Evolutionary conservation across 2,888 invertebrate species (phyloP), one percentile per base, ranked within the genome.

Genomic region (Nemoura dubitans): DNA sequence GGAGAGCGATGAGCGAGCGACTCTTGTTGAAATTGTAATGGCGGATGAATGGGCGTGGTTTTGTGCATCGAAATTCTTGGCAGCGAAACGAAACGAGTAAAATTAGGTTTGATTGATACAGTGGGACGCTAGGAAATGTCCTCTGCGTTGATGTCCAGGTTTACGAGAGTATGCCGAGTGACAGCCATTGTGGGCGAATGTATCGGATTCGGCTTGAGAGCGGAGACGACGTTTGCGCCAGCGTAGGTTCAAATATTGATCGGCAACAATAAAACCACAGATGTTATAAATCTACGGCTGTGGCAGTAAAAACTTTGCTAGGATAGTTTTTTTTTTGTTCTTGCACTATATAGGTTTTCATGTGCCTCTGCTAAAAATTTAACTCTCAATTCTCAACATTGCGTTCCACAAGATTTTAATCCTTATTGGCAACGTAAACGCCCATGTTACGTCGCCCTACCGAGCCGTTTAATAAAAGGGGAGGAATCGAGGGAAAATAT

Each of bases 41-140:
- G 87, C 87, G 87, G 87, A 86, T 85, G 59, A 85, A 78, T 86
- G 85, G 87, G 86, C 86, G 87, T 84, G 87, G 87, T 83, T 3
- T 16, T 59, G 21, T 59, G 21, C 59, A 59, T 59, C 59, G 59
- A 21, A 59, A 59, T 59, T 59, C 59, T 59, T 59, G 78, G 78
- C 78, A 26, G 78, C 1, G 28, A 27, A 25, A 27, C 78, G 78
- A 78, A 78, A 27, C 78, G 26, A 78, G 78, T 16, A 25, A 78
- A 26, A 78, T 28, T 78, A 78, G 78, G 14, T 59, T 16, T 59
- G 59, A 78, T 78, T 78, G 78, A 78, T 28, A 78, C 26, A 26
- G 28, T 78, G 16, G 21, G 28, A 16, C 78, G 28, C 5, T 59
- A 21, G 59, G 59, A 59, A 59, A 59, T 59, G 59, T 59, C 59